Percentiles rank a stretch among this genome's conserved stretches.
These are phyloP conservation scores for Microvelia longipes DNA, from an alignment of 1,140 invertebrate genomes.

Conservation along the genomic window DNA sequence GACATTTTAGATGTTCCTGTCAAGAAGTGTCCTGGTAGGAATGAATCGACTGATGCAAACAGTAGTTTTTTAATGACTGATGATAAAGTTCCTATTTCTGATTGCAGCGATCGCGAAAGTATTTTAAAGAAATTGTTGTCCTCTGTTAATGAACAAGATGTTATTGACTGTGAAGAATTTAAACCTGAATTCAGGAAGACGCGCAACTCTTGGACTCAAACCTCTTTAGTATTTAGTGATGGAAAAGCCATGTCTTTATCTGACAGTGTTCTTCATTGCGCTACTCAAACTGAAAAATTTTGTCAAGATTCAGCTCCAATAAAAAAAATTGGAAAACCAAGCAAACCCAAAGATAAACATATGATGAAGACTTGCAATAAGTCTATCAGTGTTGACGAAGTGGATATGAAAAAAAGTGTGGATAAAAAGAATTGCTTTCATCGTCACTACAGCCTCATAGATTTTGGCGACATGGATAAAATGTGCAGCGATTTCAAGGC, in stretches of 20 bases:
- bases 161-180: not conserved
- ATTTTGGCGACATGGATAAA: conserved; percentile 17
- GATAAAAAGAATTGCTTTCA: conserved; percentile 9
- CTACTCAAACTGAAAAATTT: not conserved
- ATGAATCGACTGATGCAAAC: not conserved
- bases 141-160: not conserved
- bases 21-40: not conserved
- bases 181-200: not conserved
- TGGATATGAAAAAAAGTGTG: conserved; percentile 16
- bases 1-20: not conserved
- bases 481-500: not conserved
- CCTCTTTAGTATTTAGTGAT: not conserved
- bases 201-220: not conserved
- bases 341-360: not conserved
- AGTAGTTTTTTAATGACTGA: not conserved
- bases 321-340: not conserved
- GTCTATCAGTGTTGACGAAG: conserved; percentile 22
- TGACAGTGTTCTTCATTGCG: not conserved
- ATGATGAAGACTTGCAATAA: conserved; percentile 3
- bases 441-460: conserved; percentile 20
- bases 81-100: not conserved
- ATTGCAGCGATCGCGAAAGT: not conserved
- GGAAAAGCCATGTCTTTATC: not conserved
- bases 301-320: not conserved
- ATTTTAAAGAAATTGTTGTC: not conserved